A percentile compares a stretch with the other conserved stretches of the same genome.
Conservation (phyloP, 2,797 vertebrate genomes). For the Coreius guichenoti region DNA sequence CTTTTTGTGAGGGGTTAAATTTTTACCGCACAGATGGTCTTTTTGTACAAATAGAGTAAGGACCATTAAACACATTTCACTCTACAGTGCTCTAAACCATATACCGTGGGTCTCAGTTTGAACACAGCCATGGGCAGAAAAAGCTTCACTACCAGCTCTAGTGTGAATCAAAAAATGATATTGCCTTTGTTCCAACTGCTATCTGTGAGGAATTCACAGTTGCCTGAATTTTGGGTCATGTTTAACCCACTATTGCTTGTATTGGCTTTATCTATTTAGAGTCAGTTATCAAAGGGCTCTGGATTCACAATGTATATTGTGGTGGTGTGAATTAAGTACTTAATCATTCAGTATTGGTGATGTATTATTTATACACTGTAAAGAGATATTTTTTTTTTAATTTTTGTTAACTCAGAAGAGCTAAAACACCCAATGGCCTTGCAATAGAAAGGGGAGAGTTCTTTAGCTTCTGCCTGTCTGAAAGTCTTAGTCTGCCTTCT, state of each 20-base stretch:
- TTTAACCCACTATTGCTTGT: background rate
- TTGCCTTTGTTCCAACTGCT: background rate
- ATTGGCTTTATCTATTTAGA: background rate
- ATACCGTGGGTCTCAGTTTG: background rate
- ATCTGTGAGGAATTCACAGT: conserved; percentile 1
- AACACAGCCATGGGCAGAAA: conserved; percentile 19
- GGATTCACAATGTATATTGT: conserved; percentile 9
- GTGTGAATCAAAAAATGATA: conserved; percentile 12
- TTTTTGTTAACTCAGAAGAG: background rate
- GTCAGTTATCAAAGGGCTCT: background rate
- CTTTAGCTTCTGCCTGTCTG: background rate
- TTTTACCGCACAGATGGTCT: background rate
- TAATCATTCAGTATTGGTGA: conserved; percentile 3
- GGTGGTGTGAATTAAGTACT: conserved; percentile 22
- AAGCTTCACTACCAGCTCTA: background rate
- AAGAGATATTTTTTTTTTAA: background rate
- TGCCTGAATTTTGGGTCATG: background rate
- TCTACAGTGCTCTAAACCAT: background rate
- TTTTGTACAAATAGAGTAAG: conserved; percentile 1
- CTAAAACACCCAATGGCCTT: conserved; percentile 18
- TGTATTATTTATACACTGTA: background rate
- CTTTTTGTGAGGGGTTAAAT: background rate
- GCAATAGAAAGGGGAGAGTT: background rate
- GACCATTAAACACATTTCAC: background rate
- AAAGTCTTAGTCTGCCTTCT: background rate